These are phyloP conservation scores for Larimichthys crocea DNA, from an alignment of 2,113 vertebrate genomes.

Conservation along the genomic window DNA sequence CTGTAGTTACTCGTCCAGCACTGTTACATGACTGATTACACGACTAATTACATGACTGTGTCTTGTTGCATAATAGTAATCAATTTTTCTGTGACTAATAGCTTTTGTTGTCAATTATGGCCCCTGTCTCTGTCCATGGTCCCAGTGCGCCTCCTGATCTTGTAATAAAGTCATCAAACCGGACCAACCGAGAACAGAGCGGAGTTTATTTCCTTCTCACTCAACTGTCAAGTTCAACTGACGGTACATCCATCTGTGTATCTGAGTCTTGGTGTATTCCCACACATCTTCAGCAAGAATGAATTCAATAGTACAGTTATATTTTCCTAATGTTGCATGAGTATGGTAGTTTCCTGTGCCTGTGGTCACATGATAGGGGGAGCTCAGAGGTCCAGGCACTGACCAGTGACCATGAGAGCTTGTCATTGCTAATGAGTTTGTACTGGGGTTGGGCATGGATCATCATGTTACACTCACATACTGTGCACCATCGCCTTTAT, in stretches of 20 bases:
- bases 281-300: too few species aligned
- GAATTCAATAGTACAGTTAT: background rate
- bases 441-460: background rate
- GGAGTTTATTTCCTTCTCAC: background rate
- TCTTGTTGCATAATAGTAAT: constrained; percentile 46
- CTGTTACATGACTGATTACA: background rate
- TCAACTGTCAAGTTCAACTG: background rate
- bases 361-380: background rate
- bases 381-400: background rate
- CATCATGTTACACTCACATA: constrained; percentile 33
- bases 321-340: background rate
- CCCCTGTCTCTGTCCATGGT: constrained; percentile 11
- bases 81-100: constrained; percentile 59
- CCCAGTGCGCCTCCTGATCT: constrained; percentile 13
- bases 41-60: background rate
- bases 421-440: constrained; percentile 21
- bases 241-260: background rate
- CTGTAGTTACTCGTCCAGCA: background rate
- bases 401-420: constrained; percentile 17
- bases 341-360: background rate
- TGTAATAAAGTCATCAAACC: background rate
- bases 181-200: background rate
- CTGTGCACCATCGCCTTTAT: background rate
- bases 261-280: background rate
- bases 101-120: constrained; percentile 41